These are phyloP conservation scores for Branchipolynoe longqiensis DNA, from an alignment of 2,888 invertebrate genomes.

Conservation along the genomic window DNA sequence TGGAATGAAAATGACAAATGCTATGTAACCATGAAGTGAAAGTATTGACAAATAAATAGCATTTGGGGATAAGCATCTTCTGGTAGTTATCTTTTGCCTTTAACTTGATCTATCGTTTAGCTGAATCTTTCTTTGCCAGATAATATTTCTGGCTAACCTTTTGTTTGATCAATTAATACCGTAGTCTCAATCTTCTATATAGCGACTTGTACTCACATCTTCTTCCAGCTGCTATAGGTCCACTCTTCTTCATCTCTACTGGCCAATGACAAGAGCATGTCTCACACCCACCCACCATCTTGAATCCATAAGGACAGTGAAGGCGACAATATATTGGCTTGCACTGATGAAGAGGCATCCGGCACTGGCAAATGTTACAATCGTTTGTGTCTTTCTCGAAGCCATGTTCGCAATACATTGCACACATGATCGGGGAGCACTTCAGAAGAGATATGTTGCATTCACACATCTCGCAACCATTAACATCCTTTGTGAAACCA, in stretches of 20 bases:
- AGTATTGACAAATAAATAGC: neutral
- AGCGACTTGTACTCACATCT: slow-evolving; percentile 31
- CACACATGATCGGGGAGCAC: slow-evolving; percentile 49
- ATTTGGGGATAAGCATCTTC: too few relatives aligned
- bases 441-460: neutral
- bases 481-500: slow-evolving; percentile 51
- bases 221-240: slow-evolving; percentile 37
- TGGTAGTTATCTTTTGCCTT: too few relatives aligned
- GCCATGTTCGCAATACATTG: slow-evolving; percentile 57
- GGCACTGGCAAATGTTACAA: slow-evolving; percentile 63
- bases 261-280: slow-evolving; percentile 41
- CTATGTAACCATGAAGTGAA: neutral
- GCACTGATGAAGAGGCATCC: neutral
- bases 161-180: neutral
- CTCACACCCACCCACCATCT: slow-evolving; percentile 12
- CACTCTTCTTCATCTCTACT: neutral
- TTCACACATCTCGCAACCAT: slow-evolving; percentile 50
- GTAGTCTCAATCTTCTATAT: neutral
- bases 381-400: slow-evolving; percentile 63
- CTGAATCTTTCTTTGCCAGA: too few relatives aligned
- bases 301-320: slow-evolving; percentile 40
- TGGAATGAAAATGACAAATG: neutral
- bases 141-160: too few relatives aligned
- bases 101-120: too few relatives aligned
- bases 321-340: slow-evolving; percentile 15